Evolutionary conservation across 2,797 vertebrate genomes (phyloP).

Genomic region (Selene dorsalis): DNA sequence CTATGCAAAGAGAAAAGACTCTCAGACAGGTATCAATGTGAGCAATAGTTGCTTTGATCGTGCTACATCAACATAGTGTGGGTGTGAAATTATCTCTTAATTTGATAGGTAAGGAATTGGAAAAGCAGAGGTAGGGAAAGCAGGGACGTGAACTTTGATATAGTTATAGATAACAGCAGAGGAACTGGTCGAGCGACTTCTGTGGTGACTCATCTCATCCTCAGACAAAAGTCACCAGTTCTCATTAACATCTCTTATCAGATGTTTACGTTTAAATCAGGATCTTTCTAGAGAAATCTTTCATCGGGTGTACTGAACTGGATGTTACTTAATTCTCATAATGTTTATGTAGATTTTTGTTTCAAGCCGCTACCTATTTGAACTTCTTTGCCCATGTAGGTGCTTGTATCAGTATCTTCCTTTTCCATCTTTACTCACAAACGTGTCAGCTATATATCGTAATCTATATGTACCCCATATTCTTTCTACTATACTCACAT

Average conservation of each 20-base stretch:
- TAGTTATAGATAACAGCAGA: not conserved
- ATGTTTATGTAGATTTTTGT: no score
- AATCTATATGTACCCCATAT: no score
- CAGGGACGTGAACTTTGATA: not conserved
- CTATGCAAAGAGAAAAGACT: not conserved
- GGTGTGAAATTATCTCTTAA: not conserved
- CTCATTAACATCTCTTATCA: not conserved
- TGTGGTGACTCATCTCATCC: slow-evolving; percentile 29
- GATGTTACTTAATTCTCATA: no score
- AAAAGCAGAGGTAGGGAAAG: slow-evolving; percentile 2
- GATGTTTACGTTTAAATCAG: no score
- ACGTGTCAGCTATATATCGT: no score
- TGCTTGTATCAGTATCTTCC: no score
- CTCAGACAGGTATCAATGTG: not conserved
- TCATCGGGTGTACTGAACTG: no score
- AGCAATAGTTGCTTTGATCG: not conserved
- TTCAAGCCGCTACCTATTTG: no score
- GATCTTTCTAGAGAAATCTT: no score
- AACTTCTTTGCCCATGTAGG: no score
- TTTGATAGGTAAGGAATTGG: not conserved
- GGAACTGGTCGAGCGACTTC: slow-evolving; percentile 15
- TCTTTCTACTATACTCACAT: no score
- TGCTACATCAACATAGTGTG: not conserved
- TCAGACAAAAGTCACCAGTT: slow-evolving; percentile 1
- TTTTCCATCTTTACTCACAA: no score